Base-by-base conservation (phyloP, 2,888 invertebrate species). In the Bedellia somnulentella region DNA sequence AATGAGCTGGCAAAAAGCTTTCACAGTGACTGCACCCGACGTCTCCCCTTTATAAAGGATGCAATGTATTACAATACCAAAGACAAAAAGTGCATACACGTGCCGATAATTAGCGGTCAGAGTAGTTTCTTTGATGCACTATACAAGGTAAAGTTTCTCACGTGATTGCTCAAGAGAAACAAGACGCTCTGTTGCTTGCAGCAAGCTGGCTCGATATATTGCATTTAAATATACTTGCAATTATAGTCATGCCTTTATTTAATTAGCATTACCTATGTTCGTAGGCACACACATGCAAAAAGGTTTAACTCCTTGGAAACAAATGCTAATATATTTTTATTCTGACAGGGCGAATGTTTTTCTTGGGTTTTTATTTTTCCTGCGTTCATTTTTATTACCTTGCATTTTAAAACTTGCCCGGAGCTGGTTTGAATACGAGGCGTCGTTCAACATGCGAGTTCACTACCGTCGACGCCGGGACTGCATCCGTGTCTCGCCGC, bases 61-160 rank as follows among this genome's bases (percentile, higher is more conserved):
- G 59, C 57, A 53, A 59, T 59, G n/a, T n/a, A n/a, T n/a, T 54
- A 58, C 55, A 46, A 46, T 43, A 44, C 49, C 50, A 39, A 34
- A 35, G 41, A 47, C 59, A 63, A 62, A 66, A 63, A 54, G 50
- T 11, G 21, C 32, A 47, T 58, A 54, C 75, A 58, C 73, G 70
- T 62, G 75, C 70, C 70, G 51, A 41, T 60, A 58, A 68, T 75
- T 73, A 71, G 57, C 41, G 58, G 60, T 52, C 52, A 45, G 51
- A 49, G 45, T 46, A 25, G 46, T 42, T 39, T 36, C 42, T 43
- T 53, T 52, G 56, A 51, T 49, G 52, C 49, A 44, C 56, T 56
- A 49, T 44, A 42, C 39, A 38, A 41, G 45, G 41, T 37, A 39
- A 37, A 36, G 35, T 46, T 62, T 54, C 48, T 37, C 60, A 50